Percentiles rank a stretch among this genome's conserved stretches.
phyloP scores from a whole-genome alignment of 53 echinoderm and acorn worm species.

The Mesocentrotus franciscanus region DNA sequence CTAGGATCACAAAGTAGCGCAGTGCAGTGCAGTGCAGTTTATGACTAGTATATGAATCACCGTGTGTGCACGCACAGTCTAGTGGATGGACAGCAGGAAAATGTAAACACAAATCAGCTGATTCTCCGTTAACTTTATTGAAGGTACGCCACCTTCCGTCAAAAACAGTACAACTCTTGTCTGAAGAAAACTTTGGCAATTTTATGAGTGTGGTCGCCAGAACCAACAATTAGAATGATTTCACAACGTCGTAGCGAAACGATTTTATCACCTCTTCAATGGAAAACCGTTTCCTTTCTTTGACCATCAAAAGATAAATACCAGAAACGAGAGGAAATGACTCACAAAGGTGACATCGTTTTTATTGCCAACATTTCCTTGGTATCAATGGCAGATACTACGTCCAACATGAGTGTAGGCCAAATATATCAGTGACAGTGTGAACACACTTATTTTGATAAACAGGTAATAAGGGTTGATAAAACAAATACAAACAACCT shows the following conservation, averaged over 20 bases:
- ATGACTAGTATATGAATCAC: too few species aligned
- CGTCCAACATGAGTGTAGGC: background rate
- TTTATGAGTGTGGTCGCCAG: background rate
- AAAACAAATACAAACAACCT: too few species aligned
- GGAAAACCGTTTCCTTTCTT: slow-evolving; percentile 18
- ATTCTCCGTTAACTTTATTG: background rate
- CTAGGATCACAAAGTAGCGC: background rate
- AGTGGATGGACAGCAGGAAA: background rate
- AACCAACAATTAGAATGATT: slow-evolving; percentile 11
- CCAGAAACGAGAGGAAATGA: slow-evolving; percentile 27
- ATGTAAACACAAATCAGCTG: slow-evolving; percentile 35
- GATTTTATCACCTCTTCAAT: background rate
- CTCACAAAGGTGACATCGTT: background rate
- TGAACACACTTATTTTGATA: background rate
- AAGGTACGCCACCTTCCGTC: slow-evolving; percentile 8
- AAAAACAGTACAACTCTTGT: background rate
- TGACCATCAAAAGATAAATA: slow-evolving; percentile 21
- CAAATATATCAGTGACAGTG: background rate
- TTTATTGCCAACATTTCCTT: slow-evolving; percentile 42
- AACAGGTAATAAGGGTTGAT: background rate
- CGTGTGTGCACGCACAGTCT: too few species aligned
- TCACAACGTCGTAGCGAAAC: background rate
- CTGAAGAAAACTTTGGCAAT: background rate
- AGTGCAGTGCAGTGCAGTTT: background rate
- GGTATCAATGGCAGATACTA: background rate